These are phyloP conservation scores for Chlorospingus semifuscus DNA, from an alignment of 2,797 vertebrate genomes.

Conservation along the genomic window DNA sequence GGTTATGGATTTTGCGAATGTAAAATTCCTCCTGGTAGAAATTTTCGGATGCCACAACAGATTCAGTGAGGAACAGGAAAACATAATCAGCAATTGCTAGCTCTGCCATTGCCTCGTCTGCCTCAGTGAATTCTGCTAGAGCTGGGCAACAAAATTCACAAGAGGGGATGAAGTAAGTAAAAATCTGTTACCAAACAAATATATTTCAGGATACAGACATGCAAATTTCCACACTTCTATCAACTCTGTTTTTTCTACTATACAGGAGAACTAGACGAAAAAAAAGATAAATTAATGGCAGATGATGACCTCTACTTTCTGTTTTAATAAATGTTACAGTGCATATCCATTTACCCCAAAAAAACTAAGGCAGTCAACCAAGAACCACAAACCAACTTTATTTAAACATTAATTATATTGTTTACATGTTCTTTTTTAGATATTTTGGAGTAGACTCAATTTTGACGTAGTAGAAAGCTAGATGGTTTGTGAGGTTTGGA, in stretches of 20 bases:
- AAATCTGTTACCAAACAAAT: background rate
- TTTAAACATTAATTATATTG: background rate
- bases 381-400: background rate
- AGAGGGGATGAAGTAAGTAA: background rate
- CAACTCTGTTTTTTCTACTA: background rate
- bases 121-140: conserved; percentile 95
- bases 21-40: conserved; percentile 95
- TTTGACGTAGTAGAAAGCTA: background rate
- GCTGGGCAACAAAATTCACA: conserved; percentile 68
- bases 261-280: background rate
- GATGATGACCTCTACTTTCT: background rate
- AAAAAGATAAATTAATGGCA: background rate
- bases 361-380: background rate
- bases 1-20: conserved; percentile 89
- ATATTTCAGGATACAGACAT: background rate
- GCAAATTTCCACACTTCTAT: background rate
- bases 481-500: background rate
- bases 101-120: conserved; percentile 92
- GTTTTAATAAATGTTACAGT: background rate
- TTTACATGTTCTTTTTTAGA: background rate
- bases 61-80: conserved; percentile 94
- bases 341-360: background rate
- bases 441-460: background rate
- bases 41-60: conserved; percentile 87
- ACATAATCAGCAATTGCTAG: conserved; percentile 89